Percentiles rank a stretch among this genome's conserved stretches.
These are phyloP conservation scores for Prionailurus viverrinus DNA, from an alignment of 2,113 vertebrate genomes.

Conservation along the genomic window DNA sequence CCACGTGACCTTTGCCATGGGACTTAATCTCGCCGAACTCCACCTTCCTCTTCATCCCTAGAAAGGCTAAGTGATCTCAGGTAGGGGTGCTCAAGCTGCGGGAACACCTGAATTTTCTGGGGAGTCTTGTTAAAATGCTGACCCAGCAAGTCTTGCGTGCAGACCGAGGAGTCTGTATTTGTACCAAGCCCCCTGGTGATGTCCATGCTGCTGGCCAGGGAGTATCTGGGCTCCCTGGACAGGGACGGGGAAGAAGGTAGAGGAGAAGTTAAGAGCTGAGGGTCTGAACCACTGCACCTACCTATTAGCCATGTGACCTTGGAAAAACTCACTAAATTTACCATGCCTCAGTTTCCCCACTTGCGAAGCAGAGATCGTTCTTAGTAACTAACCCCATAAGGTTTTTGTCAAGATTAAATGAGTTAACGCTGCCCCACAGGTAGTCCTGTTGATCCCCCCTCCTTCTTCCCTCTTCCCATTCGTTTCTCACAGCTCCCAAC, in stretches of 20 bases:
- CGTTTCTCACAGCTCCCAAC: neutral
- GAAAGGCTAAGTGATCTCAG: neutral
- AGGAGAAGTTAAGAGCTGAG: neutral
- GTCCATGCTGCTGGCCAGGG: neutral
- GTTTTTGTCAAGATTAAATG: neutral
- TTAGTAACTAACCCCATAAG: neutral
- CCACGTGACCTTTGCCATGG: neutral
- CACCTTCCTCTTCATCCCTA: neutral
- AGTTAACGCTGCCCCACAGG: neutral
- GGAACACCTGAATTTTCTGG: neutral
- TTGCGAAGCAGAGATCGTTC: neutral
- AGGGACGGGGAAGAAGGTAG: neutral
- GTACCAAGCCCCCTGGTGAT: too few relatives aligned
- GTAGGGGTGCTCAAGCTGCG: neutral
- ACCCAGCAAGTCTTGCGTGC: neutral
- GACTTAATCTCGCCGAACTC: neutral
- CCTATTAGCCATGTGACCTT: neutral
- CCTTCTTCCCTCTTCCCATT: neutral
- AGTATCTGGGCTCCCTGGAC: too few relatives aligned
- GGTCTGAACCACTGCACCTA: neutral
- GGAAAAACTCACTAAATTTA: neutral
- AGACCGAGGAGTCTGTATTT: neutral
- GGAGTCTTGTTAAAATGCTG: neutral
- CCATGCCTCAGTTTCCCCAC: neutral
- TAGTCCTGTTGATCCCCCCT: accelerated